Conservation (phyloP, 1,140 invertebrate genomes). For the Orchestia grillus region DNA sequence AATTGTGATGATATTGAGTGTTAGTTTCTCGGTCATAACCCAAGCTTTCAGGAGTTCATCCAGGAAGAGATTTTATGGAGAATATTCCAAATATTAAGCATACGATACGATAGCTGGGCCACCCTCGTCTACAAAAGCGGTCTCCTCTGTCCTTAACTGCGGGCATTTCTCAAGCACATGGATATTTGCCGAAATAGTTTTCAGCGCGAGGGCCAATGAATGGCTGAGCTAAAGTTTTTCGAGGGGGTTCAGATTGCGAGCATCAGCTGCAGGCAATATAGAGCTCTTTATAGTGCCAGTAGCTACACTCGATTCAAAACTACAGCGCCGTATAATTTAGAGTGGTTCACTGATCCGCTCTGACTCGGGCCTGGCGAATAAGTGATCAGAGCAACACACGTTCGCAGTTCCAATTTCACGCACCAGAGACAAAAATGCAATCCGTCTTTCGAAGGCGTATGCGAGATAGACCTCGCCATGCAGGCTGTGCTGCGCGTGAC, state of each 20-base stretch:
- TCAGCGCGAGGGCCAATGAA: neutral
- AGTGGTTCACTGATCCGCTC: neutral
- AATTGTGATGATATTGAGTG: no score
- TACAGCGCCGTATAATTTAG: slow-evolving; percentile 35
- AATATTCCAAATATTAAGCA: no score
- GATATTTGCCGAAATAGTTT: neutral
- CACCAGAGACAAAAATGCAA: slow-evolving; percentile 55
- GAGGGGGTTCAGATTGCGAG: neutral
- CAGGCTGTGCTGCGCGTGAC: neutral
- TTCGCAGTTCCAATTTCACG: slow-evolving; percentile 48
- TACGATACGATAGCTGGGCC: no score
- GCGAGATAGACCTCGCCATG: slow-evolving; percentile 15
- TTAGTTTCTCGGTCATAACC: no score
- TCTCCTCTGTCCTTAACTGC: neutral
- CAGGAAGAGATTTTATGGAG: no score
- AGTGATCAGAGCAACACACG: slow-evolving; percentile 24
- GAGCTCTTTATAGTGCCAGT: neutral
- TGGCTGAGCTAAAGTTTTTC: neutral
- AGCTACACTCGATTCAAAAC: slow-evolving; percentile 38
- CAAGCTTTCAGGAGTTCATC: no score
- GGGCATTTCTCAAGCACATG: neutral
- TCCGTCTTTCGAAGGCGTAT: slow-evolving; percentile 40
- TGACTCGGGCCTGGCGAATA: slow-evolving; percentile 25
- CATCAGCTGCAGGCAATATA: neutral
- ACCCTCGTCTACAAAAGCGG: no score